phyloP scores from a whole-genome alignment of 1,140 invertebrate genomes.

The Bombus picipes region DNA sequence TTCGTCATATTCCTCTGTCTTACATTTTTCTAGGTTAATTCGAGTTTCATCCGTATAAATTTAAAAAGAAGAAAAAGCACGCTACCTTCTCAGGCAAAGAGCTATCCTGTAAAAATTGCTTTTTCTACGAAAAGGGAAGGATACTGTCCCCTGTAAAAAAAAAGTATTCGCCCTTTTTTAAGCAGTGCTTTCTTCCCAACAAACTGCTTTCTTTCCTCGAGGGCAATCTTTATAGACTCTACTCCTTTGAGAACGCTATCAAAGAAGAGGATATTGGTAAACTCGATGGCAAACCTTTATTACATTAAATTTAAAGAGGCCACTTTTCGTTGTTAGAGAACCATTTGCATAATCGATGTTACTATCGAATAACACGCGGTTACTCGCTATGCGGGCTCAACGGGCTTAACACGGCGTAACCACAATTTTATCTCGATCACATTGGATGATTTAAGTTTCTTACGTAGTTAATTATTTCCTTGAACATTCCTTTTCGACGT shows the following conservation, averaged over 20 bases:
- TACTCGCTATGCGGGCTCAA: neutral
- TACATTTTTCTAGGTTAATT: neutral
- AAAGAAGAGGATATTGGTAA: conserved; percentile 50
- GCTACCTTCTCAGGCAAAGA: neutral
- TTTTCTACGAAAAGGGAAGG: too few species aligned
- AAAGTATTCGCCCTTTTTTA: neutral
- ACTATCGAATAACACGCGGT: neutral
- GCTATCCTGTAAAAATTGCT: neutral
- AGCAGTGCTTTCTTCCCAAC: neutral
- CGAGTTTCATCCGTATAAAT: too few species aligned
- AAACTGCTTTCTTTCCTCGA: conserved; percentile 17
- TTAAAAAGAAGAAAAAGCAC: neutral
- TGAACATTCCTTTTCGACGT: too few species aligned
- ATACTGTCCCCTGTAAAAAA: neutral
- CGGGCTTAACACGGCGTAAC: neutral
- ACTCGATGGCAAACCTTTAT: conserved; percentile 48
- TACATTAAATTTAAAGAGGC: conserved; percentile 42
- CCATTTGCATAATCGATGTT: conserved; percentile 26
- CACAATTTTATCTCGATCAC: neutral
- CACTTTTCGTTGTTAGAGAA: neutral
- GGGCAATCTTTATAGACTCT: conserved; percentile 17
- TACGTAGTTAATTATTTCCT: neutral
- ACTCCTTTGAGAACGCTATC: conserved; percentile 19
- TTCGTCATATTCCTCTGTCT: neutral
- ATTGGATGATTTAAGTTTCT: neutral